Evolutionary conservation across 2,113 vertebrate genomes (phyloP).

Genomic region (Guaruba guarouba): DNA sequence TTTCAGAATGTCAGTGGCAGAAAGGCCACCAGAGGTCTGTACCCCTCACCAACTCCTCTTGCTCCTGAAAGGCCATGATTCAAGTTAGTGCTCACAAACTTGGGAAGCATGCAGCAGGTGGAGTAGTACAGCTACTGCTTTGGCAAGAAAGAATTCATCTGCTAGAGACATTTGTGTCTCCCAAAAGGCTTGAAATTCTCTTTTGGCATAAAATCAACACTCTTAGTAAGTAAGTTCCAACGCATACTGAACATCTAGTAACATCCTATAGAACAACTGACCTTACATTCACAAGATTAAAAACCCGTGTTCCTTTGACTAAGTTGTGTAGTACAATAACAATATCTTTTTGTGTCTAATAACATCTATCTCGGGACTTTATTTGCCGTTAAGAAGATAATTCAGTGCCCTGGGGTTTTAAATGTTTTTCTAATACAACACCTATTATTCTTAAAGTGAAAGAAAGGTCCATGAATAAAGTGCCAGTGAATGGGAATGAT

Average conservation of each 20-base stretch:
- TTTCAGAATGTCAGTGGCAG: neutral
- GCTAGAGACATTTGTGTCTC: neutral
- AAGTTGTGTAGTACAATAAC: neutral
- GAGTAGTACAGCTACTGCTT: neutral
- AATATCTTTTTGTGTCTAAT: neutral
- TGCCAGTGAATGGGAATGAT: neutral
- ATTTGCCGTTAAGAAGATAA: neutral
- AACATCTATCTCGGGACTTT: neutral
- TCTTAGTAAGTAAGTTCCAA: neutral
- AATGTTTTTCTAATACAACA: neutral
- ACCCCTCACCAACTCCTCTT: neutral
- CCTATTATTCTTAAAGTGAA: neutral
- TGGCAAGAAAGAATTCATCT: neutral
- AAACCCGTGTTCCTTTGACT: neutral
- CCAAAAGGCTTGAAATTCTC: neutral
- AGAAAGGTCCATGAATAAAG: neutral
- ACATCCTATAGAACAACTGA: neutral
- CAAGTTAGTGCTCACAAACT: neutral
- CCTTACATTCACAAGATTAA: neutral
- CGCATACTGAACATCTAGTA: neutral
- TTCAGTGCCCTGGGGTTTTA: neutral
- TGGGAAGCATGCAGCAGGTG: neutral
- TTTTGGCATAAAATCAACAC: neutral
- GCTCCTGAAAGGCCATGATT: neutral
- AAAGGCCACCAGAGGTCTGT: neutral